Conservation (phyloP, 2,797 vertebrate species). For the Galaxias olidus region DNA sequence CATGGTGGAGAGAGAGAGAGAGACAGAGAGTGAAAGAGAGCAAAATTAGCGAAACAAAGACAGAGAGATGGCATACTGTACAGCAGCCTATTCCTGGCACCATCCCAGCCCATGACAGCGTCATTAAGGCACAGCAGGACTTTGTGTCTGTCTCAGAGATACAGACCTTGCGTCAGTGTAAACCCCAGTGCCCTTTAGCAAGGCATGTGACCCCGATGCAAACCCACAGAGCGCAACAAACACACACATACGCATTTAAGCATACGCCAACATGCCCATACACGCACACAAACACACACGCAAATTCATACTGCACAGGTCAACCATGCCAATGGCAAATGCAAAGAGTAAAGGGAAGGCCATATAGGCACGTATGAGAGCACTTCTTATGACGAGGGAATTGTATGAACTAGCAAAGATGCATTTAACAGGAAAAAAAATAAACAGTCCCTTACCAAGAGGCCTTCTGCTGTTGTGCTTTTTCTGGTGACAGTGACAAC, state of each 20-base stretch:
- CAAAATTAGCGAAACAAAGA: background rate
- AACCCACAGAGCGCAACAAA: conserved; percentile 19
- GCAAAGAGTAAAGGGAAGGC: too few species aligned
- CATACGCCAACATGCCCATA: conserved; percentile 50
- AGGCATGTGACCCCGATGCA: background rate
- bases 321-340: background rate
- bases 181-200: background rate
- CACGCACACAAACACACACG: conserved; percentile 67
- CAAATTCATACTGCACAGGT: conserved; percentile 54
- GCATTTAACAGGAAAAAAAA: background rate
- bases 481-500: conserved; percentile 32
- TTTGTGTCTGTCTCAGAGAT: background rate
- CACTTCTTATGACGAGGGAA: conserved; percentile 15
- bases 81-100: background rate
- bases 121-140: too few species aligned
- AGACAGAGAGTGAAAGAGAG: background rate
- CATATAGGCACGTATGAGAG: too few species aligned
- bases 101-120: too few species aligned
- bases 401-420: background rate
- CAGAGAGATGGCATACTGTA: background rate
- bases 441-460: conserved; percentile 44
- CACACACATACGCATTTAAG: conserved; percentile 26
- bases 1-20: background rate
- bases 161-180: conserved; percentile 23
- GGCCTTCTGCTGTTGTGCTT: conserved; percentile 7